Evolutionary conservation across 2,113 vertebrate species (phyloP).

Genomic region (Gymnorhina tibicen): DNA sequence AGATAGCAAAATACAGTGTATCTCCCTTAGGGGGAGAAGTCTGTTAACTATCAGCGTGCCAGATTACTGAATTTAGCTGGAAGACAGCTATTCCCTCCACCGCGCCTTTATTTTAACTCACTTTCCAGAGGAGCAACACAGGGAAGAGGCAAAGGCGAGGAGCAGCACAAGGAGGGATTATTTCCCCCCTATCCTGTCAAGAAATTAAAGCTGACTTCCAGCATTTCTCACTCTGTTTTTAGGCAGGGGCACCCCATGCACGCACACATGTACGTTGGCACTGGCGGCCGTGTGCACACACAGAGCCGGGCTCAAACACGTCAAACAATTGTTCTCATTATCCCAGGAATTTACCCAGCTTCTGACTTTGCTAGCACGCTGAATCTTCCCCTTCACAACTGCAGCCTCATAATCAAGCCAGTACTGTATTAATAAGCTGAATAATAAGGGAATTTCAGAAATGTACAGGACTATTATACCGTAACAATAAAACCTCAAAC

Average conservation of each 20-base stretch:
- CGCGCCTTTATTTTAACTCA: slow-evolving; percentile 49
- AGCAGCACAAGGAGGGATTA: background rate
- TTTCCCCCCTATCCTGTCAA: background rate
- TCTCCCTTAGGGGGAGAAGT: slow-evolving; percentile 82
- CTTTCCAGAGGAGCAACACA: background rate
- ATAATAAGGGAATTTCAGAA: slow-evolving; percentile 99
- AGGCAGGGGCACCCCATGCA: background rate
- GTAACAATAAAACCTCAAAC: slow-evolving; percentile 97
- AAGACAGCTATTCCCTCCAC: slow-evolving; percentile 60
- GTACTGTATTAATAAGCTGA: slow-evolving; percentile 97
- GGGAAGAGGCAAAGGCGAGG: background rate
- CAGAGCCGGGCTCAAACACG: slow-evolving; percentile 39
- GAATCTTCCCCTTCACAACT: slow-evolving; percentile 83
- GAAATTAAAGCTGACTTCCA: slow-evolving; percentile 15
- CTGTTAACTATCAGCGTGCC: slow-evolving; percentile 84
- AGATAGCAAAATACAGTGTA: slow-evolving; percentile 91
- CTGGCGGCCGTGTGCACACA: background rate
- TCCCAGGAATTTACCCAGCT: slow-evolving; percentile 79
- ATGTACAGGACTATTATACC: slow-evolving; percentile 96
- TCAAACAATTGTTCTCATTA: slow-evolving; percentile 74
- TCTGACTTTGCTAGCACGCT: slow-evolving; percentile 82
- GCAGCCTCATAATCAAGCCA: slow-evolving; percentile 90
- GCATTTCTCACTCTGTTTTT: slow-evolving; percentile 35
- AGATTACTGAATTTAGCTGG: slow-evolving; percentile 71
- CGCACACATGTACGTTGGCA: slow-evolving; percentile 27